Percentiles rank a stretch among this genome's conserved stretches.
Evolutionary conservation across 2,797 vertebrate genomes (phyloP).

Genomic region (Scarus forsteni): DNA sequence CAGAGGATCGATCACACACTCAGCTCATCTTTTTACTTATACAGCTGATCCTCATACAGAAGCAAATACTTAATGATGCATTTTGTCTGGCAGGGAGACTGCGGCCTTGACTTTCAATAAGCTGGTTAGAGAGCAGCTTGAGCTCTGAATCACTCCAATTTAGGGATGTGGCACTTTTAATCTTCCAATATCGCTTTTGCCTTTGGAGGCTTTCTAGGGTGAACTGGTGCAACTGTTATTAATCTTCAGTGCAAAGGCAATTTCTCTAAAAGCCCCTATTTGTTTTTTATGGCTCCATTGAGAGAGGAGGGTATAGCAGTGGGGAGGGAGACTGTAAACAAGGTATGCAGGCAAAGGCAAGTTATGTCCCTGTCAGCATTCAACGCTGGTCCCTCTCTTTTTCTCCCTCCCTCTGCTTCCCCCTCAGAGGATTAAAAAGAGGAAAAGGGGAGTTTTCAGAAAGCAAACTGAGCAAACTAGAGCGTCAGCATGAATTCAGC

Average conservation of each 20-base stretch:
- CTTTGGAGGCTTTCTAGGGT: slow-evolving; percentile 77
- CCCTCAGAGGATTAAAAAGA: slow-evolving; percentile 76
- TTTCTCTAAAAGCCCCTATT: slow-evolving; percentile 88
- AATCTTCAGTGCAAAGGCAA: slow-evolving; percentile 86
- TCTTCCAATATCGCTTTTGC: slow-evolving; percentile 81
- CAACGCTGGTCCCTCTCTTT: slow-evolving; percentile 64
- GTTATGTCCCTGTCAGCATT: slow-evolving; percentile 84
- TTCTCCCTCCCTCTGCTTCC: slow-evolving; percentile 36
- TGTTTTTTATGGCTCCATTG: slow-evolving; percentile 87
- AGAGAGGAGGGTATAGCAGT: slow-evolving; percentile 73
- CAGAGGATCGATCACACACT: slow-evolving; percentile 43
- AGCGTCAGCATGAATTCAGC: slow-evolving; percentile 79
- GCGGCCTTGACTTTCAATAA: slow-evolving; percentile 67
- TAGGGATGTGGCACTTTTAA: slow-evolving; percentile 83
- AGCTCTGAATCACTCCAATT: slow-evolving; percentile 84
- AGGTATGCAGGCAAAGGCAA: slow-evolving; percentile 74
- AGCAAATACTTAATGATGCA: slow-evolving; percentile 74
- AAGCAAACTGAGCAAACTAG: slow-evolving; percentile 76
- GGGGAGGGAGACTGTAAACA: slow-evolving; percentile 80
- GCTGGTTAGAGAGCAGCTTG: slow-evolving; percentile 67
- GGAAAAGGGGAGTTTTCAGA: slow-evolving; percentile 74
- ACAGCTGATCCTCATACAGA: slow-evolving; percentile 54
- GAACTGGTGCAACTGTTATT: slow-evolving; percentile 83
- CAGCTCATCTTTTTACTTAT: slow-evolving; percentile 49
- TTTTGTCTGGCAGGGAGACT: slow-evolving; percentile 69